These are phyloP conservation scores for Parthenolecanium corni DNA, from an alignment of 2,888 invertebrate genomes.

Conservation along the genomic window DNA sequence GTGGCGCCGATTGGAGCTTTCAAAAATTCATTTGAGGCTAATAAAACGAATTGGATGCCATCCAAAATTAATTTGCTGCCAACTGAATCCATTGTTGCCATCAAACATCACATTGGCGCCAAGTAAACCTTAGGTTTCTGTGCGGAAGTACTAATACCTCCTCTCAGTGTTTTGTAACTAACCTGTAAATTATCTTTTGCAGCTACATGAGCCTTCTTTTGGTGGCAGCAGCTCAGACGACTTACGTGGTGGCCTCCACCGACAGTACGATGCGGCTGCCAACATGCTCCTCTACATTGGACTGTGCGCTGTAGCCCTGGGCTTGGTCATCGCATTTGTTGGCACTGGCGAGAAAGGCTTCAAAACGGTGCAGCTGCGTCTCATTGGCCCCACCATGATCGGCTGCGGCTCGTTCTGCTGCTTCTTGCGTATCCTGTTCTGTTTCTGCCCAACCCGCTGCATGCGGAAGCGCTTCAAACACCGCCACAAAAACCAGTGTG, in stretches of 20 bases:
- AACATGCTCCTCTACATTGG: constrained; percentile 75
- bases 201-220: constrained; percentile 76
- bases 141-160: too few species aligned
- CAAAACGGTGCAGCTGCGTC: constrained; percentile 70
- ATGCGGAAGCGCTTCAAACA: constrained; percentile 33
- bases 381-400: constrained; percentile 74
- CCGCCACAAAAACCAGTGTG: constrained; percentile 32
- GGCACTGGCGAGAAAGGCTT: constrained; percentile 81
- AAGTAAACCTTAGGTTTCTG: too few species aligned
- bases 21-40: too few species aligned
- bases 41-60: too few species aligned
- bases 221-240: constrained; percentile 54
- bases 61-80: too few species aligned
- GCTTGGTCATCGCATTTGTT: constrained; percentile 77
- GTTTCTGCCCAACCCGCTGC: constrained; percentile 49
- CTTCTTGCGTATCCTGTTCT: constrained; percentile 68
- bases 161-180: too few species aligned
- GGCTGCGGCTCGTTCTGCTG: constrained; percentile 70
- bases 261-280: constrained; percentile 52
- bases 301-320: constrained; percentile 67
- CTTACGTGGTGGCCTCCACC: constrained; percentile 32
- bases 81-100: too few species aligned
- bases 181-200: too few species aligned
- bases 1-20: too few species aligned
- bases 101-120: too few species aligned